Percentiles rank a stretch among this genome's conserved stretches.
Conservation (phyloP, 2,113 vertebrate genomes). For the Erythrocercus mccallii region DNA sequence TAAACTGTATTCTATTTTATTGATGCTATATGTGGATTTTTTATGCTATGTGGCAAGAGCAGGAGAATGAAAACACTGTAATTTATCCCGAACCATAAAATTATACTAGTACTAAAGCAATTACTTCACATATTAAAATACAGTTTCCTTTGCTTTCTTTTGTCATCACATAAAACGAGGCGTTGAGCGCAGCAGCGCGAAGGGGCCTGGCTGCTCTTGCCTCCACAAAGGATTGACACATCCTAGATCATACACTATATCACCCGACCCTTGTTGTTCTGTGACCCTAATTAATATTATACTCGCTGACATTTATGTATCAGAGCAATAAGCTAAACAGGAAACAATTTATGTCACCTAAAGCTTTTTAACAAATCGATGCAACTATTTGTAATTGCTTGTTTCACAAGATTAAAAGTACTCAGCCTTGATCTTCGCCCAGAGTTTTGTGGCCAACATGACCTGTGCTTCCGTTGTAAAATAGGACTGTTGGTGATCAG, state of each 20-base stretch:
- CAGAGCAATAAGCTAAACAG: slow-evolving; percentile 92
- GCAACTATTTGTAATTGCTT: slow-evolving; percentile 99
- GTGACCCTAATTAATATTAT: slow-evolving; percentile 91
- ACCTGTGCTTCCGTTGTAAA: slow-evolving; percentile 81
- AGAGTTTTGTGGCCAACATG: slow-evolving; percentile 91
- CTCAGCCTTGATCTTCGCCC: slow-evolving; percentile 91
- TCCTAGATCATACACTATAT: slow-evolving; percentile 74
- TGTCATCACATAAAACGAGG: slow-evolving; percentile 42
- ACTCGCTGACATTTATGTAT: slow-evolving; percentile 91
- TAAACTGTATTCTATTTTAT: slow-evolving; percentile 74
- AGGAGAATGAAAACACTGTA: slow-evolving; percentile 37
- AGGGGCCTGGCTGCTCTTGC: neutral
- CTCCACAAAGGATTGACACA: slow-evolving; percentile 71
- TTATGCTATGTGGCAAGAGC: slow-evolving; percentile 57
- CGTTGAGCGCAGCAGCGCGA: neutral
- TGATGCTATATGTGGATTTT: slow-evolving; percentile 62
- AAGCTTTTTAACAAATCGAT: slow-evolving; percentile 99
- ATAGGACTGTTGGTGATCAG: slow-evolving; percentile 82
- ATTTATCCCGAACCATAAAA: slow-evolving; percentile 44
- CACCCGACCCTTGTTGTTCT: slow-evolving; percentile 85
- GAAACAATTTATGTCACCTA: slow-evolving; percentile 99
- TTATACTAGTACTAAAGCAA: slow-evolving; percentile 58
- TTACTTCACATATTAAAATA: slow-evolving; percentile 51
- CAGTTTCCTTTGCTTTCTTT: slow-evolving; percentile 38
- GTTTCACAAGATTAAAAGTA: slow-evolving; percentile 99